Evolutionary conservation across 2,113 vertebrate genomes (phyloP).

Genomic region (Brienomyrus brachyistius): DNA sequence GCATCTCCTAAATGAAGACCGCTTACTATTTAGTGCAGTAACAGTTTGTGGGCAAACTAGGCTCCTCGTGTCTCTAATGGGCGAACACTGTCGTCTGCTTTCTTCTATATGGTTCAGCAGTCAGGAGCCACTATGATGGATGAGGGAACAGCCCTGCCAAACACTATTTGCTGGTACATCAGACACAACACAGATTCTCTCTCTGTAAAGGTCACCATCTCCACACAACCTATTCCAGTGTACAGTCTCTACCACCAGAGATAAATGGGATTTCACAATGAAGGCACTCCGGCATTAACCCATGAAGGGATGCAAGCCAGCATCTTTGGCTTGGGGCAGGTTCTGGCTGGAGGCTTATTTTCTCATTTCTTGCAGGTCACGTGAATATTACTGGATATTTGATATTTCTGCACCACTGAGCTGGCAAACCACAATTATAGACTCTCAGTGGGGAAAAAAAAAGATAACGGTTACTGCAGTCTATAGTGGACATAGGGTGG

Average conservation of each 20-base stretch:
- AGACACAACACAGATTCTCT: not conserved
- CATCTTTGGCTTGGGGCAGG: not conserved
- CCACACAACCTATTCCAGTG: not conserved
- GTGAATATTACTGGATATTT: not conserved
- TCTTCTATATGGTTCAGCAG: not conserved
- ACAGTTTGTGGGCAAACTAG: too few relatives aligned
- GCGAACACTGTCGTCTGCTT: not conserved
- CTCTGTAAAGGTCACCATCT: not conserved
- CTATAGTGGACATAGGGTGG: not conserved
- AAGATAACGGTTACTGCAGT: not conserved
- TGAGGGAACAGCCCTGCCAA: too few relatives aligned
- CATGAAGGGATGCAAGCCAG: not conserved
- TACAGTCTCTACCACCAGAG: not conserved
- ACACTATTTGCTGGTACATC: not conserved
- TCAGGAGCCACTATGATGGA: not conserved
- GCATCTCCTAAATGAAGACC: not conserved
- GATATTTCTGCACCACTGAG: not conserved
- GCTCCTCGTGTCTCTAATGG: not conserved
- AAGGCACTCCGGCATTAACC: not conserved
- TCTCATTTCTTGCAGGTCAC: not conserved
- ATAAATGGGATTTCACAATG: not conserved
- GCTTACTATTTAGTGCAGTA: not conserved
- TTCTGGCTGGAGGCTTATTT: not conserved
- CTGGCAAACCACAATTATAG: slow-evolving; percentile 3
- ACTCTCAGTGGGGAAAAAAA: not conserved